Conservation (phyloP, 1,140 invertebrate species). For the Anastrepha ludens region DNA sequence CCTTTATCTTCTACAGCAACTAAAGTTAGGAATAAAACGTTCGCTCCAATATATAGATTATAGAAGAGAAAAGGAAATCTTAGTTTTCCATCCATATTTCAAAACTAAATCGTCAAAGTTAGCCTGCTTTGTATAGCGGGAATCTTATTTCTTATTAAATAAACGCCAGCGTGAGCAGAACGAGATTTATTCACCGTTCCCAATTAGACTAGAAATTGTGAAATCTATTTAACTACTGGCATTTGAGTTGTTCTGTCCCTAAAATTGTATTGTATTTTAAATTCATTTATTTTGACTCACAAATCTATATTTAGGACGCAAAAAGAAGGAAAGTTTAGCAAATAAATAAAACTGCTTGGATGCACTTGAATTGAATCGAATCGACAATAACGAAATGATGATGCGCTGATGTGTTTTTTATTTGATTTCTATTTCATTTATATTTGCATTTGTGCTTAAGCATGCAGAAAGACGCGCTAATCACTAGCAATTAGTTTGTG, state of each 20-base stretch:
- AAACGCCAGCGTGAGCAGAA: neutral
- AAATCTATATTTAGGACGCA: neutral
- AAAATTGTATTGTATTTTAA: neutral
- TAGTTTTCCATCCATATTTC: too few species aligned
- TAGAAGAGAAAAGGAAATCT: too few species aligned
- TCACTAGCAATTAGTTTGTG: constrained; percentile 10
- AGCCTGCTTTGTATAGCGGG: too few species aligned
- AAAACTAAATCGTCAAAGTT: too few species aligned
- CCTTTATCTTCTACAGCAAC: too few species aligned
- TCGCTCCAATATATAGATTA: too few species aligned
- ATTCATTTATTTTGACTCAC: constrained; percentile 17
- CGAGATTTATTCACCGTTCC: neutral
- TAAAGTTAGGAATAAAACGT: too few species aligned
- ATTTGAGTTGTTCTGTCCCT: too few species aligned
- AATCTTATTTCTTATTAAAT: neutral
- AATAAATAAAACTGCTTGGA: constrained; percentile 22
- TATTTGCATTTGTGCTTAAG: constrained; percentile 22
- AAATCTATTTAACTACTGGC: too few species aligned
- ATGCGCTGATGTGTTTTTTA: neutral
- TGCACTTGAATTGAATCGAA: constrained; percentile 27
- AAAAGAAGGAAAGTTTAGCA: neutral
- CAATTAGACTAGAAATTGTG: too few species aligned
- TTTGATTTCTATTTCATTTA: neutral
- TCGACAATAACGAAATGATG: neutral
- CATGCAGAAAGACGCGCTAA: constrained; percentile 42